Percentiles rank a stretch among this genome's conserved stretches.
These are phyloP conservation scores for Drosophila watanabei DNA, from an alignment of 1,140 invertebrate genomes.

Conservation along the genomic window DNA sequence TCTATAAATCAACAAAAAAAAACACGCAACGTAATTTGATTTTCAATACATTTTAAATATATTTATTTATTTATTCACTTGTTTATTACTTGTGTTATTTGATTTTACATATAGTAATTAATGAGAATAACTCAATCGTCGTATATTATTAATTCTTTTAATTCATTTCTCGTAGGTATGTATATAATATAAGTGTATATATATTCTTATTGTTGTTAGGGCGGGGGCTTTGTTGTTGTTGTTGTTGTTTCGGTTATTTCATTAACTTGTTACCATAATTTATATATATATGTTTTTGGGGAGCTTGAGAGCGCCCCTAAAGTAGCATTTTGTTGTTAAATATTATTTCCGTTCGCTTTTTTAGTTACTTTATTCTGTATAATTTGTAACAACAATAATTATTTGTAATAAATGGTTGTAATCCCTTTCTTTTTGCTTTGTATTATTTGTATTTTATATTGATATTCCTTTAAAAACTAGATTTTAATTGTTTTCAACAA, in stretches of 20 bases:
- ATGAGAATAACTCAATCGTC: constrained; percentile 80
- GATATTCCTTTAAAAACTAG: constrained; percentile 69
- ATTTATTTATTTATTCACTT: constrained; percentile 75
- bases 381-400: constrained; percentile 77
- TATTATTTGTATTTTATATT: constrained; percentile 53
- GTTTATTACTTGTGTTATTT: constrained; percentile 73
- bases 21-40: neutral
- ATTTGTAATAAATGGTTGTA: constrained; percentile 73
- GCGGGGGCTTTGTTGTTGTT: constrained; percentile 64
- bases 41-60: constrained; percentile 68
- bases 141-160: constrained; percentile 63
- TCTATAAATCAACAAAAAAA: neutral
- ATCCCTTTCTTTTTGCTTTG: constrained; percentile 27
- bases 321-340: constrained; percentile 42
- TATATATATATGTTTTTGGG: constrained; percentile 23
- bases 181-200: constrained; percentile 56
- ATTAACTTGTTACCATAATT: constrained; percentile 51
- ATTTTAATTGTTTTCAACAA: constrained; percentile 80
- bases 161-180: constrained; percentile 50
- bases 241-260: constrained; percentile 45
- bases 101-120: constrained; percentile 83
- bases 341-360: constrained; percentile 17
- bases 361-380: constrained; percentile 55
- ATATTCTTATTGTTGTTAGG: constrained; percentile 72
- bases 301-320: constrained; percentile 29